Evolutionary conservation across 92 coral and sea anemone genomes (phyloP).

Genomic region (Umimayanthus kanabou): DNA sequence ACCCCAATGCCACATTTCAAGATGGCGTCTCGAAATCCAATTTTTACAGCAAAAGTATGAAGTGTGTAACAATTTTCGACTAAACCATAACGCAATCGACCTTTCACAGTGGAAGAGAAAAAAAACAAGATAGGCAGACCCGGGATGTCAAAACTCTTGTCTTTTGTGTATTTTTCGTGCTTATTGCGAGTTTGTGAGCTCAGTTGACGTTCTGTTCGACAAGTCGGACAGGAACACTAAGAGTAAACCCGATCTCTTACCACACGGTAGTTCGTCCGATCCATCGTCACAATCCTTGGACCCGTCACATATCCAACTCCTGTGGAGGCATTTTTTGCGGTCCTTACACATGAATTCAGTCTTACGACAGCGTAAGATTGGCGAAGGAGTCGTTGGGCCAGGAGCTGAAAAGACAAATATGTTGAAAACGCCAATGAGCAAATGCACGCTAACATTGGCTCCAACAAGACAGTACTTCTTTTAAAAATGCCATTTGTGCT

Average conservation of each 20-base stretch:
- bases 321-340: constrained; percentile 60
- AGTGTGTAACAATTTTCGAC: no score
- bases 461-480: neutral
- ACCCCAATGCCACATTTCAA: no score
- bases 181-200: no score
- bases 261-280: constrained; percentile 81
- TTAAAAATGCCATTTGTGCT: neutral
- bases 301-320: constrained; percentile 86
- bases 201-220: no score
- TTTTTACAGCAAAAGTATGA: no score
- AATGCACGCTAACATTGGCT: no score
- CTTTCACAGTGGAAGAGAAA: no score
- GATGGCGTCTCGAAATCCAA: no score
- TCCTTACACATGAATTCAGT: constrained; percentile 61
- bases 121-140: no score
- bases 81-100: no score
- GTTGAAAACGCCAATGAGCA: neutral
- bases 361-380: constrained; percentile 43
- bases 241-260: constrained; percentile 50
- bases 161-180: no score
- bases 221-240: neutral
- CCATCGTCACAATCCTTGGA: constrained; percentile 78
- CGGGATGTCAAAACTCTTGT: no score
- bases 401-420: neutral
- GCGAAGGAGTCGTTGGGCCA: constrained; percentile 43